Percentiles rank a stretch among this genome's conserved stretches.
These are phyloP conservation scores for Trichopria drosophilae DNA, from an alignment of 2,888 invertebrate genomes.

Conservation along the genomic window DNA sequence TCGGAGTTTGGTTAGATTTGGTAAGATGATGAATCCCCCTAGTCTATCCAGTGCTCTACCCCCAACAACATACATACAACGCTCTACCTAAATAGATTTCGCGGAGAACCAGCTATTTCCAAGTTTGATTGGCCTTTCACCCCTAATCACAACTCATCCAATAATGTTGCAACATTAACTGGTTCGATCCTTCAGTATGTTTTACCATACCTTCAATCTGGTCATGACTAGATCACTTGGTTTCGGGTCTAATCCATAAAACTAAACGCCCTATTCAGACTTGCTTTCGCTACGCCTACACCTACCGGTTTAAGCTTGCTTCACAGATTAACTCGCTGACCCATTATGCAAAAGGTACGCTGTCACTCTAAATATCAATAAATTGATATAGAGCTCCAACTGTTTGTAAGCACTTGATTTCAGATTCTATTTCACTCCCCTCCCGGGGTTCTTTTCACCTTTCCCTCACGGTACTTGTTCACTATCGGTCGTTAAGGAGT, in stretches of 20 bases:
- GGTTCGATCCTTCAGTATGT: slow-evolving; percentile 36
- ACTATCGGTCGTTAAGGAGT: slow-evolving; percentile 64
- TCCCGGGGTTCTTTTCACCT: slow-evolving; percentile 69
- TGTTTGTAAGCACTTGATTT: slow-evolving; percentile 58
- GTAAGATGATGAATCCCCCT: slow-evolving; percentile 11
- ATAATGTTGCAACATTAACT: slow-evolving; percentile 24
- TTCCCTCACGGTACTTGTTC: slow-evolving; percentile 70
- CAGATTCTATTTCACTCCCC: slow-evolving; percentile 62
- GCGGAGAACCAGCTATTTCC: slow-evolving; percentile 38
- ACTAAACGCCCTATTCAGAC: slow-evolving; percentile 19
- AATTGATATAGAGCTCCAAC: slow-evolving; percentile 44
- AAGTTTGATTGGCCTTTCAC: slow-evolving; percentile 38
- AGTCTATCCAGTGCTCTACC: slow-evolving; percentile 18
- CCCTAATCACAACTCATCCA: slow-evolving; percentile 36
- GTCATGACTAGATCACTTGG: slow-evolving; percentile 35
- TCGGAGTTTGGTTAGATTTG: slow-evolving; percentile 15
- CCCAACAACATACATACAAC: slow-evolving; percentile 10
- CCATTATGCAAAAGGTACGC: slow-evolving; percentile 34
- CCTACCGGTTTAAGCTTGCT: slow-evolving; percentile 25
- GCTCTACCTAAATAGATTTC: slow-evolving; percentile 33
- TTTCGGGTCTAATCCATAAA: slow-evolving; percentile 34
- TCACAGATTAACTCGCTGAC: slow-evolving; percentile 29
- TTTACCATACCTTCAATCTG: slow-evolving; percentile 34
- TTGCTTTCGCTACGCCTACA: slow-evolving; percentile 17
- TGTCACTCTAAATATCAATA: too few relatives aligned